Evolutionary conservation across 2,888 invertebrate species (phyloP).

Genomic region (Alviniconcha strummeri): DNA sequence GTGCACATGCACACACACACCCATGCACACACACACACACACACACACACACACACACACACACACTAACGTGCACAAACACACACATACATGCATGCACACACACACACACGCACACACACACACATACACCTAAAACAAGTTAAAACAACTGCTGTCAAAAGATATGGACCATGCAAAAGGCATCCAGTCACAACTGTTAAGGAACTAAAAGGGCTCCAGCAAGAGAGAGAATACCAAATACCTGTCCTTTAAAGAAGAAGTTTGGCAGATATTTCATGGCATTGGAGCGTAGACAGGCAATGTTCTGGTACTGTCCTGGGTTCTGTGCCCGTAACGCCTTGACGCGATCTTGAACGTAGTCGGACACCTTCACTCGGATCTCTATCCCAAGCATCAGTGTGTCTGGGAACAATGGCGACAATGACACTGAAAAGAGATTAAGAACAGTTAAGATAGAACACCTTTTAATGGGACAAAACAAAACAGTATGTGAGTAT

Average conservation of each 20-base stretch:
- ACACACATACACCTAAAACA: background rate
- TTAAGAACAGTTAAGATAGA: background rate
- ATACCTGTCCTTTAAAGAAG: conserved; percentile 93
- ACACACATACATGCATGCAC: background rate
- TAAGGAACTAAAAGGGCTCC: too few relatives aligned
- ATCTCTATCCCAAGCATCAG: conserved; percentile 97
- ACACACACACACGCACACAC: background rate
- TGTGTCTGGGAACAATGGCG: conserved; percentile 91
- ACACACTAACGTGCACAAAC: background rate
- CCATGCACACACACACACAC: background rate
- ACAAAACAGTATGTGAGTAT: background rate
- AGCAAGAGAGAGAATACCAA: background rate
- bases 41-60: background rate
- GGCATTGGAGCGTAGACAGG: conserved; percentile 95
- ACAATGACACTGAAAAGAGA: conserved; percentile 83
- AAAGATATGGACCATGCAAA: too few relatives aligned
- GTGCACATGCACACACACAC: background rate
- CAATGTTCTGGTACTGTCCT: conserved; percentile 91
- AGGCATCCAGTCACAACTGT: too few relatives aligned
- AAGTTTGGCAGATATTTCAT: conserved; percentile 99
- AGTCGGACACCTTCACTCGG: conserved; percentile 97
- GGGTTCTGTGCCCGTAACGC: conserved; percentile 87
- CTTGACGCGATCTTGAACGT: conserved; percentile 93
- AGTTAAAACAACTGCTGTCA: too few relatives aligned
- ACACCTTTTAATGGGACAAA: background rate